Evolutionary conservation across 2,113 vertebrate genomes (phyloP).

Genomic region (Archocentrus centrarchus): DNA sequence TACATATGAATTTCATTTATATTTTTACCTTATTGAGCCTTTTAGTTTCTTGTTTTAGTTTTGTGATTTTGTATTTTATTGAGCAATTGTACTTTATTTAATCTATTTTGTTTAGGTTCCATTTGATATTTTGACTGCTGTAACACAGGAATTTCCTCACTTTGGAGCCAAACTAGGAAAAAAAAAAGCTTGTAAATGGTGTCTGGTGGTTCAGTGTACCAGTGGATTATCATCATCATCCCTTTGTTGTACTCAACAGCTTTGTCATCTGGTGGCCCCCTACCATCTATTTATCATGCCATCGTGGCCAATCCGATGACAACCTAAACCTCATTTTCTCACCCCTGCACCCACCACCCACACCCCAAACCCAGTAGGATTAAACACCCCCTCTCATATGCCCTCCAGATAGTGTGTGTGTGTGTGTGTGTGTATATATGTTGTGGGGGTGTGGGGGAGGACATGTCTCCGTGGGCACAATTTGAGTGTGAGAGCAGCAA

Average conservation of each 20-base stretch:
- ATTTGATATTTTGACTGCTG: too few relatives aligned
- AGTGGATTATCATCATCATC: conserved; percentile 55
- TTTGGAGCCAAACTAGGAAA: not conserved
- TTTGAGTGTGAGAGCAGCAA: conserved; percentile 63
- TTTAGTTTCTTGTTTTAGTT: not conserved
- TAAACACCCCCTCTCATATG: conserved; percentile 65
- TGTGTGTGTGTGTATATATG: conserved; percentile 14
- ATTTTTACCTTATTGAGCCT: not conserved
- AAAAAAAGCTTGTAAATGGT: not conserved
- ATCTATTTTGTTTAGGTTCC: not conserved
- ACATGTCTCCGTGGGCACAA: conserved; percentile 47
- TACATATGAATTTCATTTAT: too few relatives aligned
- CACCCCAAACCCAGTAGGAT: conserved; percentile 48
- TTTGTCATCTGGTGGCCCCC: conserved; percentile 48
- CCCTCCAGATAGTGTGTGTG: conserved; percentile 28
- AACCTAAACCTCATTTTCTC: conserved; percentile 35
- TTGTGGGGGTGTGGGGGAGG: conserved; percentile 37
- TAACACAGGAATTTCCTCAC: not conserved
- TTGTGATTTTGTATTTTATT: not conserved
- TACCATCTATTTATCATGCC: conserved; percentile 43
- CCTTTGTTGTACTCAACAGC: conserved; percentile 51
- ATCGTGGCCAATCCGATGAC: conserved; percentile 32
- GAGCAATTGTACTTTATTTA: not conserved
- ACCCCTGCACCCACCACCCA: conserved; percentile 47
- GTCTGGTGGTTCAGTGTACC: conserved; percentile 32